Base-by-base conservation (phyloP, 2,113 vertebrate genomes). In the Poeciliopsis turrubarensis region DNA sequence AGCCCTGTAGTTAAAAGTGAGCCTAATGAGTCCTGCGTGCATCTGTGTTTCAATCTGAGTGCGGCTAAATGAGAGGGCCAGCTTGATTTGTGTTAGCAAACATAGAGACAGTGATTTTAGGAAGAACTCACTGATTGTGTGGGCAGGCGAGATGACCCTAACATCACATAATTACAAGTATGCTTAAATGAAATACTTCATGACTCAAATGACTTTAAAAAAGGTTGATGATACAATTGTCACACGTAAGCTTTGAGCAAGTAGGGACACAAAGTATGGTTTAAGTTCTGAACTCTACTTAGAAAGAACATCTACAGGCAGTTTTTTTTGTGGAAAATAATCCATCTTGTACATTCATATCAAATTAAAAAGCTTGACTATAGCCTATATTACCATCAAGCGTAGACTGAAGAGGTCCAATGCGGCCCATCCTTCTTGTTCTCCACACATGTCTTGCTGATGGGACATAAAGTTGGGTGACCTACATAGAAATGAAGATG, bases 401-500 rank as follows among this genome's bases (percentile, higher is more conserved):
- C 7, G 95, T 97, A 29, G 98, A 99, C 14, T 98, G 98, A 68
- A 99, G 92, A 0, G 98, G 98, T 64, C 98, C 98, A 15, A 99
- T 99, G 70, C 97, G 95, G 8, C 98, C 97, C 97, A 99, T 99
- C 80, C 97, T 93, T 63, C 97, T 94, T 68, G 96, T 96, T 78
- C 98, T 93, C 98, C 98, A 99, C 22, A 96, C 95, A 0, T 97
- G 95, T 79, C 98, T 95, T 25, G 98, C 97, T 0, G 97, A 97
- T 0, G 98, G 97, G 47, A 99, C 97, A 2, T 99, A 99, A 57
- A 99, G 94, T 87, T 99, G 98, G 0, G 98, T 98, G 86, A 99
- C 97, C 98, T 99, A 72, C 11, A 79, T 5, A 71, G 65, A 60
- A 37, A 78, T 80, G 29, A 11, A 31, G 15, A 12, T 17, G 9